Base-by-base conservation (phyloP, 2,797 vertebrate species). In the Vespertilio murinus region DNA sequence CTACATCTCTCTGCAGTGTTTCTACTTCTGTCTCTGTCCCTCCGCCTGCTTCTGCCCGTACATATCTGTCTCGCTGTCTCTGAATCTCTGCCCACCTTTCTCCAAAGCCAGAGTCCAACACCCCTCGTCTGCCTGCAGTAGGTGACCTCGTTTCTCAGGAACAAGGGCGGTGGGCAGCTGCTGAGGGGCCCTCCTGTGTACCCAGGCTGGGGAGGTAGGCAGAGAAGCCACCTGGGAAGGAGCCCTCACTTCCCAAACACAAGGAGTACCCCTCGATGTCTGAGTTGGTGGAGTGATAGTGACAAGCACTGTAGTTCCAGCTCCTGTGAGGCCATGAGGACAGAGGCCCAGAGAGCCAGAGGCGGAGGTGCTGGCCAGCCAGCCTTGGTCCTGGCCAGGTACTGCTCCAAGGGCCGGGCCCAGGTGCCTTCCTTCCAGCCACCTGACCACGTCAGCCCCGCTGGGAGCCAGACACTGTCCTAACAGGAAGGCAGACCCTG, bases 361-460 rank as follows among this genome's bases (percentile, higher is more conserved):
- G 30, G 0, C 5, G 0, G 35, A 25, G 28, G n/a, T 52, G 16
- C 25, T 23, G 2, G 23, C 33, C 30, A 25, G 42, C 14, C 0
- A 16, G 23, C 20, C 40, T 61, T 64, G 30, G 78, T 49, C 20
- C 49, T 40, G 11, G 28, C 35, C 64, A 45, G 85, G 79, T 12
- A 78, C 38, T 33, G 52, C 25, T 0, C 78, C 74, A 81, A 95
- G 75, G 52, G 78, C 67, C 59, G 64, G n/a, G n/a, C 52, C 77
- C 28, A 8, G 52, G 18, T 20, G 42, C 17, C 17, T 52, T 16
- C 77, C 35, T 54, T 25, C 67, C 5, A 25, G 59, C 35, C 35
- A 65, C 2, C 8, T 42, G 49, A 80, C n/a, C 9, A 25, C 28
- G 22, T 12, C 23, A 3, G 56, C 35, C 84, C 71, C 10, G 5